phyloP scores from a whole-genome alignment of 2,797 vertebrate species.

The Acropternis orthonyx region DNA sequence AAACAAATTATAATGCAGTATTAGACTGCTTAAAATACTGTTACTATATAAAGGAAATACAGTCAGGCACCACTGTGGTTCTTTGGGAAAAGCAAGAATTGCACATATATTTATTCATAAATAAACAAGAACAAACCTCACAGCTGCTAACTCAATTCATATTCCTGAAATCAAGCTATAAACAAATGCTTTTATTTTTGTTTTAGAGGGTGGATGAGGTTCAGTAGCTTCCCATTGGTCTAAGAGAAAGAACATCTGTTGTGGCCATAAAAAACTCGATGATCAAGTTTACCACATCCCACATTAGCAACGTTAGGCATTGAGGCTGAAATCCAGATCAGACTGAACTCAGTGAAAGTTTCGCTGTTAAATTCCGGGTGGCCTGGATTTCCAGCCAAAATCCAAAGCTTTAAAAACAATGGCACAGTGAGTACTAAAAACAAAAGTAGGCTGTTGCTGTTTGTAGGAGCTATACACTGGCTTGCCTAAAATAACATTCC shows the following conservation, averaged over 20 bases:
- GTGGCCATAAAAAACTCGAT: slow-evolving; percentile 55
- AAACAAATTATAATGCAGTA: neutral
- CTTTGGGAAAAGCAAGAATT: neutral
- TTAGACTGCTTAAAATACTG: neutral
- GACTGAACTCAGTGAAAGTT: neutral
- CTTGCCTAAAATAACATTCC: slow-evolving; percentile 2
- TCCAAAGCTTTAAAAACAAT: slow-evolving; percentile 26
- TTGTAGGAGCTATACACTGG: neutral
- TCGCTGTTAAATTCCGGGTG: neutral
- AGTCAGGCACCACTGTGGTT: neutral
- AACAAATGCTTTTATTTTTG: slow-evolving; percentile 64
- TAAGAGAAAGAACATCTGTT: slow-evolving; percentile 63
- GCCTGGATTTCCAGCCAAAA: slow-evolving; percentile 24
- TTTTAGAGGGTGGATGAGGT: slow-evolving; percentile 49
- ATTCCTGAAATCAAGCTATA: slow-evolving; percentile 43
- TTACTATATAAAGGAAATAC: neutral
- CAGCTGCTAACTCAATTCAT: slow-evolving; percentile 39
- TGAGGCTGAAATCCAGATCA: slow-evolving; percentile 33
- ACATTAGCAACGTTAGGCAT: slow-evolving; percentile 44
- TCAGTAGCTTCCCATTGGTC: slow-evolving; percentile 58
- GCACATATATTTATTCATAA: neutral
- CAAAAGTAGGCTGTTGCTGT: neutral
- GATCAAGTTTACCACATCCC: slow-evolving; percentile 63
- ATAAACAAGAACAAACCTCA: slow-evolving; percentile 32
- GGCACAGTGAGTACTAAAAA: neutral